Base-by-base conservation (phyloP, 2,888 invertebrate genomes). In the Drosophila gaucha region DNA sequence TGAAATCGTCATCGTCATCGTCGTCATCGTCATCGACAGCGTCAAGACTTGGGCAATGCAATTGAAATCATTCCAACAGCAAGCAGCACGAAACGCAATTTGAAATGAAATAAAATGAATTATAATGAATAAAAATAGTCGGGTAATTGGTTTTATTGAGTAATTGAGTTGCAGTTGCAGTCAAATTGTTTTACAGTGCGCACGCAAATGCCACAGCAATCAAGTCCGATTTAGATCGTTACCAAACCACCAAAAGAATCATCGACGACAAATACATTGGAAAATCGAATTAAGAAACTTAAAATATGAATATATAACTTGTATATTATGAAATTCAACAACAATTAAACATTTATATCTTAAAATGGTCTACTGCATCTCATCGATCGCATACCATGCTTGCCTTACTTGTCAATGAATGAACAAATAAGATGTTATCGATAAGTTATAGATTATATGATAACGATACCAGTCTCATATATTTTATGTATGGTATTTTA, bases 51-150 rank as follows among this genome's bases (percentile, higher is more conserved):
- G 62, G 80, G 75, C 71, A 56, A 50, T 74, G 85, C 84, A 83
- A 83, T 84, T 83, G 83, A 86, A 82, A 86, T 84, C 86, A 78
- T 83, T 84, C 75, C 86, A 83, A 84, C 85, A 75, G 80, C 73
- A 71, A 80, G 66, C 86, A 76, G 80, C 88, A 86, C 88, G 88
- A 77, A 86, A 77, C 80, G 87, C 87, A 86, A 84, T 80, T 74
- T 78, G 57, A 86, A 86, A 88, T 86, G 85, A 77, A 86, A 85
- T 85, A 87, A 85, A 85, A 79, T 85, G 87, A 86, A 86, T 85
- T 80, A 88, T 85, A 85, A 88, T 85, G 84, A 88, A 85, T 85
- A 88, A 85, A 88, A 85, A 85, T 85, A 85, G 84, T 88, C 84
- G 62, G 86, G 74, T 86, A 86, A 86, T 86, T 86, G 86, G 88